These are phyloP conservation scores for Axinella damicornis DNA, from an alignment of 37 sponge, comb jelly and placozoan species.

Conservation along the genomic window DNA sequence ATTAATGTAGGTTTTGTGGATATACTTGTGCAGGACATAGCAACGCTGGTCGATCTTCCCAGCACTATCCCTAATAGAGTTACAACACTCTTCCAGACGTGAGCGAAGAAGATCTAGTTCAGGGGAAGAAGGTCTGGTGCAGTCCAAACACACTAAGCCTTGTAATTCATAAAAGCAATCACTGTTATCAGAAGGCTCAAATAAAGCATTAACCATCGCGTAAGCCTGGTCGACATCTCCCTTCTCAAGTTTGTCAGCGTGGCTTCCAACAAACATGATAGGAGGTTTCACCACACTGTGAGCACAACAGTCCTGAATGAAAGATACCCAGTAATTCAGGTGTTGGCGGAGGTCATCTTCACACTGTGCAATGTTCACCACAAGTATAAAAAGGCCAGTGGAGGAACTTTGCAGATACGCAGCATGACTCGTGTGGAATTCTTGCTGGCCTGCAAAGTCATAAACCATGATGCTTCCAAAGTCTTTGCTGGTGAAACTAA, in stretches of 20 bases:
- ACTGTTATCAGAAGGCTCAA: too few relatives aligned
- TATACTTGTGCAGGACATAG: too few relatives aligned
- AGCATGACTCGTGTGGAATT: constrained; percentile 32
- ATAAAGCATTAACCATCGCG: too few relatives aligned
- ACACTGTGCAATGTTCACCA: constrained; percentile 17
- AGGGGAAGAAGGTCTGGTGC: too few relatives aligned
- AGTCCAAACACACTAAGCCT: too few relatives aligned
- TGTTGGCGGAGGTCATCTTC: constrained; percentile 12
- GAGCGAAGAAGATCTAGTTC: too few relatives aligned
- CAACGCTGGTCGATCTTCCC: too few relatives aligned
- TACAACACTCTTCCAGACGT: too few relatives aligned
- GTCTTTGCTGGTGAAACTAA: constrained; percentile 3
- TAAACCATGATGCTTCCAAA: constrained; percentile 25
- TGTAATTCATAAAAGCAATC: too few relatives aligned
- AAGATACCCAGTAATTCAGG: constrained; percentile 28
- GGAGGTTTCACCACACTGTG: neutral
- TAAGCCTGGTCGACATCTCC: too few relatives aligned
- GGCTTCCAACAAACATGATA: constrained; percentile 31
- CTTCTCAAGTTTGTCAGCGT: constrained; percentile 11
- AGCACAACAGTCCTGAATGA: constrained; percentile 1
- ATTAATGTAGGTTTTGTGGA: neutral
- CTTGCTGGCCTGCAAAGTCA: constrained; percentile 48
- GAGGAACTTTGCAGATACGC: neutral
- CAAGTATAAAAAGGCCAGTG: constrained; percentile 18
- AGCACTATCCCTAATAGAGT: too few relatives aligned